Base-by-base conservation (phyloP, 2,113 vertebrate species). In the Colinus virginianus region DNA sequence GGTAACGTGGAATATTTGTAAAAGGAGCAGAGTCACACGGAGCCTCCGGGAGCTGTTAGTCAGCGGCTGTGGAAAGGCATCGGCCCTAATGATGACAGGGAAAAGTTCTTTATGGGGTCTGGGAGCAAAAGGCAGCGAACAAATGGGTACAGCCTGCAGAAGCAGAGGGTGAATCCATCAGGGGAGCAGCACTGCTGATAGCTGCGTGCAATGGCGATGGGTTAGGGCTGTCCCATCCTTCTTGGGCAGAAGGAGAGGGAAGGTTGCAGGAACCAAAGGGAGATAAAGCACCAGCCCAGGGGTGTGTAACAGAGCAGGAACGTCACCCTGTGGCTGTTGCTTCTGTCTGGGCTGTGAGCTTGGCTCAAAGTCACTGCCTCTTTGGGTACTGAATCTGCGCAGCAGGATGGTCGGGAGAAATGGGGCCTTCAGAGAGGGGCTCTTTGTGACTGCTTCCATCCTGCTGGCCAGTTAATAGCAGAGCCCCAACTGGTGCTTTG, bases 41-140 rank as follows among this genome's bases (percentile, higher is more conserved):
- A 75, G 43, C 84, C 43, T 0, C 20, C 3, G 69, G 84, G 74
- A 93, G 43, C 59, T 46, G 64, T 95, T 95, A 66, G 25, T 90
- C 76, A 72, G 67, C 9, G 64, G 79, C 19, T 34, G 36, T 17
- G 53, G 70, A 75, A 87, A 76, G 72, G 76, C 68, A 42, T 9
- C 48, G 13, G 72, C 51, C 69, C 51, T 93, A 94, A 93, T 42
- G 66, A 94, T 87, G 94, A 87, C 88, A 80, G 81, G 78, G 80
- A 72, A 69, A 87, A 69, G 81, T 85, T 92, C 80, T 90, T 87
- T 86, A 70, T 69, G 95, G 82, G 78, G 56, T 55, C 36, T 58
- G 67, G 30, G 78, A 95, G 91, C 90, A 94, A 88, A 96, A 93
- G 70, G 87, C 79, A 85, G 77, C 80, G 87, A 84, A 85, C 62